phyloP scores from a whole-genome alignment of 2,797 vertebrate genomes.

The Sardinella longiceps region DNA sequence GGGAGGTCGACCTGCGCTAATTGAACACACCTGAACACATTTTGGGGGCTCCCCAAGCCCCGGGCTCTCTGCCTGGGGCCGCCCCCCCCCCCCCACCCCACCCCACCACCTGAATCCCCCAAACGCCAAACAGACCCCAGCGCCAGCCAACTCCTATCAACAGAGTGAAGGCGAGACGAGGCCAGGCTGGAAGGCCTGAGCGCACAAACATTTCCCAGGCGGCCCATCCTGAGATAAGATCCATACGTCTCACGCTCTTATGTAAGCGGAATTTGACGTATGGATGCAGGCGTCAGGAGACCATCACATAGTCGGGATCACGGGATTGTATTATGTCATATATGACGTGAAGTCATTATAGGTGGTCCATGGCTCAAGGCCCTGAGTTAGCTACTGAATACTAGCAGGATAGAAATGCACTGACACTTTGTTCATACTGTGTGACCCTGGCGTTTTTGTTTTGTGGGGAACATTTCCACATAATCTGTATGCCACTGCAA shows the following conservation, averaged over 20 bases:
- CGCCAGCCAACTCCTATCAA: background rate
- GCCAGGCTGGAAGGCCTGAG: background rate
- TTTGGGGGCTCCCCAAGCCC: conserved; percentile 29
- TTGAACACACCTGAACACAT: conserved; percentile 27
- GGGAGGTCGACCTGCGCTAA: conserved; percentile 3
- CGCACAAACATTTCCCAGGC: background rate
- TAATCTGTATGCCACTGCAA: background rate
- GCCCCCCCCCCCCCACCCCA: background rate
- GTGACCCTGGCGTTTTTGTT: background rate
- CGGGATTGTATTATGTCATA: background rate
- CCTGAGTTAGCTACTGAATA: background rate
- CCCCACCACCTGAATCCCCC: background rate
- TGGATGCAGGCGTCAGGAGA: background rate
- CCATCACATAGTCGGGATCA: background rate
- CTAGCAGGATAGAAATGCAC: background rate
- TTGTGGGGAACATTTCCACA: background rate
- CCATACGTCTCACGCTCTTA: background rate
- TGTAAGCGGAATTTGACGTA: background rate
- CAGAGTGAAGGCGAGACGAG: background rate
- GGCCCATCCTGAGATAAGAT: background rate
- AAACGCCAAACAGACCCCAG: conserved; percentile 17
- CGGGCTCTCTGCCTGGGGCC: background rate
- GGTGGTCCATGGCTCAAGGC: background rate
- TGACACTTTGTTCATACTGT: background rate
- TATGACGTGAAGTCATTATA: background rate